A percentile compares a stretch with the other conserved stretches of the same genome.
Conservation (phyloP, 2,113 vertebrate genomes). For the Equus quagga region DNA sequence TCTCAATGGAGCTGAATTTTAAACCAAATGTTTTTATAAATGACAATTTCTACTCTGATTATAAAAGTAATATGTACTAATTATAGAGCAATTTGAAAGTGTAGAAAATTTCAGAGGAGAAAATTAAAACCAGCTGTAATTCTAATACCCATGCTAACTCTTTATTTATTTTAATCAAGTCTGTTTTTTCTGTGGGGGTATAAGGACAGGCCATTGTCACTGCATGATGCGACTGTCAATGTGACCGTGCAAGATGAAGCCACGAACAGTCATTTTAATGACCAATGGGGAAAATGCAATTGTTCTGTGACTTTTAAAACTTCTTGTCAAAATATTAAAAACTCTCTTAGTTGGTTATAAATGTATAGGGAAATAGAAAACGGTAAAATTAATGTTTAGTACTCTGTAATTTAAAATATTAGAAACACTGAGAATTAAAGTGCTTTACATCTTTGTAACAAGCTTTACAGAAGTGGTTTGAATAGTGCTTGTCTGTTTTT, state of each 20-base stretch:
- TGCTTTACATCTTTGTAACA: neutral
- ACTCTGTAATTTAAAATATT: neutral
- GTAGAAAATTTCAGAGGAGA: neutral
- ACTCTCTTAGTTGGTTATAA: conserved; percentile 15
- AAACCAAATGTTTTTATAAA: neutral
- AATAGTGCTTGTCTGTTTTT: neutral
- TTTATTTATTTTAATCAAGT: neutral
- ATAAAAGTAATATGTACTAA: neutral
- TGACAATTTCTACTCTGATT: neutral
- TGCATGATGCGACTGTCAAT: neutral
- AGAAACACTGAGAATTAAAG: neutral
- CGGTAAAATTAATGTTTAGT: neutral
- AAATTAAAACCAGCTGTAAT: neutral
- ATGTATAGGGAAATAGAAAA: neutral
- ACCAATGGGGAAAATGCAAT: neutral
- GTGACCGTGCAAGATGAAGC: neutral
- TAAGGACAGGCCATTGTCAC: neutral
- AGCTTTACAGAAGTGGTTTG: neutral
- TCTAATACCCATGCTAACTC: neutral
- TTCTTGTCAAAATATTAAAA: conserved; percentile 19
- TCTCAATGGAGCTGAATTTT: neutral
- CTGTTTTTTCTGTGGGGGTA: neutral
- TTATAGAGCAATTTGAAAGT: neutral
- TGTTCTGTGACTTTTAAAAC: neutral
- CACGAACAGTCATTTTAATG: neutral